These are phyloP conservation scores for Halesus radiatus DNA, from an alignment of 1,140 invertebrate genomes.

Conservation along the genomic window DNA sequence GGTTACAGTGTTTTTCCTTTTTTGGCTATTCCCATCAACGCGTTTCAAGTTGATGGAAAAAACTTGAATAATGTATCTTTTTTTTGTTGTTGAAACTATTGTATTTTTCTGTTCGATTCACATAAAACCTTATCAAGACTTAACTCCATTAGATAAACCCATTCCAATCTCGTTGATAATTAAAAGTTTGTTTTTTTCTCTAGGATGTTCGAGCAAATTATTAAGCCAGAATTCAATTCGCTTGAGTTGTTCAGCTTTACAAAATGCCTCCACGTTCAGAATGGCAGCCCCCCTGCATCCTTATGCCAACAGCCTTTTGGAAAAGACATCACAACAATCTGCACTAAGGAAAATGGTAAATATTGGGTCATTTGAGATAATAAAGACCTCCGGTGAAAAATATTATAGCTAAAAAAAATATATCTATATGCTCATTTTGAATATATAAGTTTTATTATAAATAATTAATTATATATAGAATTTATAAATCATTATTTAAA, in stretches of 20 bases:
- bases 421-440: too few relatives aligned
- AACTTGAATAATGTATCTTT: too few relatives aligned
- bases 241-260: constrained; percentile 40
- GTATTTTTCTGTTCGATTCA: background rate
- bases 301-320: background rate
- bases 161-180: background rate
- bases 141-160: background rate
- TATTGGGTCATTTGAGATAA: background rate
- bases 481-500: too few relatives aligned
- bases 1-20: too few relatives aligned
- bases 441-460: too few relatives aligned
- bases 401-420: too few relatives aligned
- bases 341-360: constrained; percentile 18
- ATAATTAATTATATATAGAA: too few relatives aligned
- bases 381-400: too few relatives aligned
- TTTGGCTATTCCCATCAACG: too few relatives aligned
- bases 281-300: constrained; percentile 31
- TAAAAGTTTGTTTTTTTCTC: constrained; percentile 9
- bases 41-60: too few relatives aligned
- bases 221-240: constrained; percentile 41
- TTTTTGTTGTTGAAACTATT: too few relatives aligned
- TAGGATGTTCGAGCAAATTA: constrained; percentile 47
- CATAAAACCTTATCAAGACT: background rate
- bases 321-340: constrained; percentile 14
- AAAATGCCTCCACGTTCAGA: constrained; percentile 46